These are phyloP conservation scores for Trogon melanurus DNA, from an alignment of 2,113 vertebrate genomes.

Conservation along the genomic window DNA sequence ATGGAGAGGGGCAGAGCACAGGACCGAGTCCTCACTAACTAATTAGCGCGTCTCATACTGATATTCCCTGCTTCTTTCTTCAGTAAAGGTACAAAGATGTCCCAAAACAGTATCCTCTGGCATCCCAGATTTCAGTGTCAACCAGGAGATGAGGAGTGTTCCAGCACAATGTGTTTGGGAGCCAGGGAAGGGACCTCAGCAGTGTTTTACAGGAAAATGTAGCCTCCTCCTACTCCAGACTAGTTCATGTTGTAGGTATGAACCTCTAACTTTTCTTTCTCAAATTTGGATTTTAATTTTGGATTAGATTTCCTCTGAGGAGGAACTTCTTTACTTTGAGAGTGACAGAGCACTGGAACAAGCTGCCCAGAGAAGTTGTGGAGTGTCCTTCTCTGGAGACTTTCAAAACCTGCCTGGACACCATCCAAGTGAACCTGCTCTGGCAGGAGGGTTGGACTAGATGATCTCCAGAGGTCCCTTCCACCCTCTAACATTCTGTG, in stretches of 20 bases:
- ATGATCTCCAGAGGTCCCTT: too few relatives aligned
- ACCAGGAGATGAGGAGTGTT: neutral
- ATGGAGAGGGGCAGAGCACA: neutral
- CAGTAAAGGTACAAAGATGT: neutral
- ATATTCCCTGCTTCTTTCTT: neutral
- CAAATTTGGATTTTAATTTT: neutral
- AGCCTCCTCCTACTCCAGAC: neutral
- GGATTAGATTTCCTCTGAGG: too few relatives aligned
- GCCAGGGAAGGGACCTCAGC: neutral
- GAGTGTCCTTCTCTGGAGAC: too few relatives aligned
- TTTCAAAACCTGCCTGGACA: too few relatives aligned
- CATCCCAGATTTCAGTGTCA: neutral
- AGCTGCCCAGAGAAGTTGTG: too few relatives aligned
- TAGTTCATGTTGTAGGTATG: neutral
- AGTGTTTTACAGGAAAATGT: neutral
- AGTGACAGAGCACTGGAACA: too few relatives aligned
- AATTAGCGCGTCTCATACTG: neutral
- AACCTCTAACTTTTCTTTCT: neutral
- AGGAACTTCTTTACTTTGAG: too few relatives aligned
- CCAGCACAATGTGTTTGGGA: neutral
- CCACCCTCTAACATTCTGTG: too few relatives aligned
- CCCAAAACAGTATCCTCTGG: neutral
- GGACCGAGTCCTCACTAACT: neutral
- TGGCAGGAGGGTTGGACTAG: too few relatives aligned
- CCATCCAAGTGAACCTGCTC: too few relatives aligned